Conservation (phyloP, 2,888 invertebrate genomes). For the Hypsopygia costalis region DNA sequence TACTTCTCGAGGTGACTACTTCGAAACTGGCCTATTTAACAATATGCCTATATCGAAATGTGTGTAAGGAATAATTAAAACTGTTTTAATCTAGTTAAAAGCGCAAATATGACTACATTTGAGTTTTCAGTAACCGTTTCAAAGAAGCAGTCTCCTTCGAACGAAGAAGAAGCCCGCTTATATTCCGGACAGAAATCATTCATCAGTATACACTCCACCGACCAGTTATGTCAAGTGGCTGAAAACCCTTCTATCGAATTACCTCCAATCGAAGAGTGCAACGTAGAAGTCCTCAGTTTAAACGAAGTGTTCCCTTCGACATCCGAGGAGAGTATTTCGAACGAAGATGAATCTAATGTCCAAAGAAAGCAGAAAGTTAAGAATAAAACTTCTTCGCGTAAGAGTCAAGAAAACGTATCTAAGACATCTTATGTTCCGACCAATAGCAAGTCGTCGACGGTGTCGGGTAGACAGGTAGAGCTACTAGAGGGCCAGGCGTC, state of each 20-base stretch:
- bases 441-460: conserved; percentile 67
- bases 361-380: conserved; percentile 44
- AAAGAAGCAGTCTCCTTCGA: conserved; percentile 52
- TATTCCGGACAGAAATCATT: conserved; percentile 65
- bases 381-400: conserved; percentile 33
- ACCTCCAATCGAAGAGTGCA: conserved; percentile 65
- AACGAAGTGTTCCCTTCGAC: conserved; percentile 73
- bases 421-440: conserved; percentile 57
- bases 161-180: conserved; percentile 38
- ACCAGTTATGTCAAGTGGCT: conserved; percentile 61
- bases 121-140: conserved; percentile 59
- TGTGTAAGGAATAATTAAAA: no score
- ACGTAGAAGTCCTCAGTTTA: conserved; percentile 65
- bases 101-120: no score
- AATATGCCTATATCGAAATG: no score
- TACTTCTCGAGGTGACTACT: no score
- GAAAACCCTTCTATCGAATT: conserved; percentile 42
- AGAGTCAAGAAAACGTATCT: conserved; percentile 33
- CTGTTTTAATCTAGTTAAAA: no score
- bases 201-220: conserved; percentile 73
- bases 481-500: conserved; percentile 45
- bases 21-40: no score
- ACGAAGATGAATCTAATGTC: conserved; percentile 55
- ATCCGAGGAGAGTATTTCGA: conserved; percentile 69
- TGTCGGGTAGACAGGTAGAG: conserved; percentile 49